A percentile compares a stretch with the other conserved stretches of the same genome.
phyloP scores from a whole-genome alignment of 2,113 vertebrate species.

The Mesocricetus auratus region DNA sequence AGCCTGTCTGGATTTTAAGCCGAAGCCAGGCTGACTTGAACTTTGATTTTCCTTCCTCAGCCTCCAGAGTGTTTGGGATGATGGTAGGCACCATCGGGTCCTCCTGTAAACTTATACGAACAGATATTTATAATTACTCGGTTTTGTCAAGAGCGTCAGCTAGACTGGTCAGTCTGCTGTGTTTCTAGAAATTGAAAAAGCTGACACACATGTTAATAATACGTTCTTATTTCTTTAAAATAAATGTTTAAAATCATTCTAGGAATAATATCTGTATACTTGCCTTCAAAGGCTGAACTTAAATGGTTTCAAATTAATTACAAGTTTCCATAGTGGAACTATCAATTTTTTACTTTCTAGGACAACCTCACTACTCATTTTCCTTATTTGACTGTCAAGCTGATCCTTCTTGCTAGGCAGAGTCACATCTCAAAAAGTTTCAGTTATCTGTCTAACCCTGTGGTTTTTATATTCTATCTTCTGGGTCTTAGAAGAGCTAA shows the following conservation, averaged over 20 bases:
- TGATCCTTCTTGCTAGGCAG: background rate
- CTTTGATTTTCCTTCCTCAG: background rate
- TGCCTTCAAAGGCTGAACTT: constrained; percentile 16
- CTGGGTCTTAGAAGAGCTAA: background rate
- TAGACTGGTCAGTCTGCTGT: background rate
- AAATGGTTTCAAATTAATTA: constrained; percentile 25
- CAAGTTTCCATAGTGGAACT: background rate
- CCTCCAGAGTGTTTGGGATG: background rate
- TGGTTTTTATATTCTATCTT: background rate
- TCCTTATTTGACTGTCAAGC: constrained; percentile 28
- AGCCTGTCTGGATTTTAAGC: background rate
- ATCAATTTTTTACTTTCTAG: background rate
- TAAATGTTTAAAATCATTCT: background rate
- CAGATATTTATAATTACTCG: background rate
- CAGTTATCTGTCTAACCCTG: background rate
- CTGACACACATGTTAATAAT: background rate
- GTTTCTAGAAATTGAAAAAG: constrained; percentile 8
- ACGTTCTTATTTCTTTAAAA: background rate
- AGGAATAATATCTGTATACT: background rate
- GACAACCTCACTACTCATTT: background rate
- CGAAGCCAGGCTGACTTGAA: background rate
- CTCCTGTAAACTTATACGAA: background rate
- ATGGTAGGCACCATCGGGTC: background rate
- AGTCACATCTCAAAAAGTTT: background rate
- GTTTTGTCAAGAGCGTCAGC: background rate